phyloP scores from a whole-genome alignment of 64 coral and sea anemone genomes.

The Porites australiensis region DNA sequence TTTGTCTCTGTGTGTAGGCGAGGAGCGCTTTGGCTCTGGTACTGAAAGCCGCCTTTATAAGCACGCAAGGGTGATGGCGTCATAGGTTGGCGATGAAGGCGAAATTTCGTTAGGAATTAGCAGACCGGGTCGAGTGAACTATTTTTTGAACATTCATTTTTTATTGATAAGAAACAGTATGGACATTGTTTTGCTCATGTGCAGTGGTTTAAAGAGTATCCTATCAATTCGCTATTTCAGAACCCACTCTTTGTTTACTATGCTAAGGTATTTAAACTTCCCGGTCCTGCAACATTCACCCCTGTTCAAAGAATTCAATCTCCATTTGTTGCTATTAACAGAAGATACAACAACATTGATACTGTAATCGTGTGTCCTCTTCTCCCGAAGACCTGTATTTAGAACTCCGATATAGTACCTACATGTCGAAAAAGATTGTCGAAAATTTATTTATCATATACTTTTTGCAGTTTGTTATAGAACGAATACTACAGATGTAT shows the following conservation, averaged over 20 bases:
- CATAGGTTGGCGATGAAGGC: slow-evolving; percentile 46
- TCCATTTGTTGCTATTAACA: not conserved
- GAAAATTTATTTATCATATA: too few species aligned
- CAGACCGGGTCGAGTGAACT: slow-evolving; percentile 47
- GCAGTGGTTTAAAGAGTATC: slow-evolving; percentile 25
- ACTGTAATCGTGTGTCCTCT: not conserved
- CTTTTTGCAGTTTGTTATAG: too few species aligned
- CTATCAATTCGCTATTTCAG: not conserved
- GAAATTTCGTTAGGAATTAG: not conserved
- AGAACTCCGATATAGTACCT: too few species aligned
- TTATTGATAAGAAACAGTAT: not conserved
- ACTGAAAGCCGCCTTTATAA: slow-evolving; percentile 12
- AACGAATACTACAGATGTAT: too few species aligned
- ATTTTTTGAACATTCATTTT: slow-evolving; percentile 46
- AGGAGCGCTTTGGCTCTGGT: slow-evolving; percentile 37
- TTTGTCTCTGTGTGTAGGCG: not conserved
- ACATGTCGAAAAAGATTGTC: too few species aligned
- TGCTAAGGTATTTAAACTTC: not conserved
- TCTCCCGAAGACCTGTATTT: not conserved
- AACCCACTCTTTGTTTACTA: not conserved
- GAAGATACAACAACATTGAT: not conserved
- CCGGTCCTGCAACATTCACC: slow-evolving; percentile 31
- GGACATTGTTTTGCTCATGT: slow-evolving; percentile 44
- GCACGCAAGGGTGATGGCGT: slow-evolving; percentile 50
- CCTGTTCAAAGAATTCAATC: slow-evolving; percentile 33